phyloP scores from a whole-genome alignment of 35 echinoderm and acorn worm genomes.

The Apostichopus californicus region DNA sequence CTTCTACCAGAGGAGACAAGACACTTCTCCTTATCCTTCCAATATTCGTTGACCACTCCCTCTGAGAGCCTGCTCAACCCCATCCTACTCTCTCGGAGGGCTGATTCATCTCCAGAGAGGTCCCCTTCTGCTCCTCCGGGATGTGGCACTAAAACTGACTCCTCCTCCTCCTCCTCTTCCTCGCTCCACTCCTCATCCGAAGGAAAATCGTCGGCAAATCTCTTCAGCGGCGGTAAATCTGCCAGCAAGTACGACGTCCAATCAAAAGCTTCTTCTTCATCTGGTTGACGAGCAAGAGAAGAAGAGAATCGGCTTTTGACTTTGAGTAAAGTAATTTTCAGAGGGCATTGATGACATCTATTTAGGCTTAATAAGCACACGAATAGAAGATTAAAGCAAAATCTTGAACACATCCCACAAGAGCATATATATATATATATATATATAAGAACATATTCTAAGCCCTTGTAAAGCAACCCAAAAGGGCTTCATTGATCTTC shows the following conservation, averaged over 20 bases:
- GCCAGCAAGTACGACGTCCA: constrained; percentile 80
- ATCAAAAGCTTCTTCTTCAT: constrained; percentile 77
- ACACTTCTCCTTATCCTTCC: not conserved
- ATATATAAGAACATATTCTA: too few species aligned
- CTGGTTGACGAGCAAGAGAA: constrained; percentile 5
- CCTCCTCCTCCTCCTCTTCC: constrained; percentile 6
- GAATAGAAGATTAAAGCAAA: too few species aligned
- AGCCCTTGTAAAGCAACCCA: too few species aligned
- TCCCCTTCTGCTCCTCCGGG: not conserved
- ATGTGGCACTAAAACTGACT: not conserved
- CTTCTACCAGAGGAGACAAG: not conserved
- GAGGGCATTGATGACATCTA: too few species aligned
- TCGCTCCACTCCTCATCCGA: constrained; percentile 54
- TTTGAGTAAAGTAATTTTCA: too few species aligned
- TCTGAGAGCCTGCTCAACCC: not conserved
- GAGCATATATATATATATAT: too few species aligned
- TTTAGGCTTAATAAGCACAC: too few species aligned
- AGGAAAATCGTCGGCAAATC: constrained; percentile 25
- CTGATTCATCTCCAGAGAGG: not conserved
- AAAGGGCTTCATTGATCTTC: too few species aligned
- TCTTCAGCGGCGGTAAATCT: constrained; percentile 44
- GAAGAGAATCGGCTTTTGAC: too few species aligned
- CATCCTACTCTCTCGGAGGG: not conserved
- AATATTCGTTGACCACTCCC: constrained; percentile 34
- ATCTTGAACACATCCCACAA: too few species aligned